A percentile compares a stretch with the other conserved stretches of the same genome.
These are phyloP conservation scores for Paracanthobrama guichenoti DNA, from an alignment of 2,113 vertebrate species.

Conservation along the genomic window DNA sequence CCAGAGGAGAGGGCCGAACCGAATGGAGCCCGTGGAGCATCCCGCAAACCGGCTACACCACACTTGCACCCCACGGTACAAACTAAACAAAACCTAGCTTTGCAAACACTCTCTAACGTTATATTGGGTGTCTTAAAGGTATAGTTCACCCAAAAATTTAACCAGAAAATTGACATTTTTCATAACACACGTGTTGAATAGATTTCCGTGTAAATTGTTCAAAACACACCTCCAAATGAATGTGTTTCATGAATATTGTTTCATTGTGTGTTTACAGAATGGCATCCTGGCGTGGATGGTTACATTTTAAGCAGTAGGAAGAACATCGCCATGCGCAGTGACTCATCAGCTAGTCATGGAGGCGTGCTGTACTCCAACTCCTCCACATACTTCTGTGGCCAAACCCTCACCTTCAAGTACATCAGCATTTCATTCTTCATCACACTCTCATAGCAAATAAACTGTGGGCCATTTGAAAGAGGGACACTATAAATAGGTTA, in stretches of 20 bases:
- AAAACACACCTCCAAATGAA: background rate
- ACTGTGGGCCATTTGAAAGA: background rate
- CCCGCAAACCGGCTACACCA: conserved; percentile 84
- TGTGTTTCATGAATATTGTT: background rate
- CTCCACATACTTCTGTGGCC: conserved; percentile 91
- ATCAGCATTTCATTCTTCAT: conserved; percentile 42
- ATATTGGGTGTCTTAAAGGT: background rate
- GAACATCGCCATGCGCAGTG: conserved; percentile 91
- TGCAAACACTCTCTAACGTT: background rate
- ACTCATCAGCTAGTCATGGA: conserved; percentile 73
- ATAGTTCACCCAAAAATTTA: background rate
- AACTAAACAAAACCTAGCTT: background rate
- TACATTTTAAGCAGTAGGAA: conserved; percentile 94
- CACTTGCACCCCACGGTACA: conserved; percentile 86
- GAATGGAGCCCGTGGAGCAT: conserved; percentile 99
- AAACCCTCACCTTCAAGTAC: conserved; percentile 94
- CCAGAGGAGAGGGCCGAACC: conserved; percentile 89
- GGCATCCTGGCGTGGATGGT: conserved; percentile 87
- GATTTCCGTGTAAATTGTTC: background rate
- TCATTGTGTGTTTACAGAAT: conserved; percentile 73
- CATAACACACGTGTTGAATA: too few relatives aligned
- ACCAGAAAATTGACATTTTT: too few relatives aligned
- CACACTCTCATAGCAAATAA: background rate
- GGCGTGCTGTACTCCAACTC: conserved; percentile 90
- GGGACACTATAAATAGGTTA: background rate